Evolutionary conservation across 2,888 invertebrate species (phyloP), one percentile per base, ranked within the genome.

Genomic region (Stenchaetothrips biformis): DNA sequence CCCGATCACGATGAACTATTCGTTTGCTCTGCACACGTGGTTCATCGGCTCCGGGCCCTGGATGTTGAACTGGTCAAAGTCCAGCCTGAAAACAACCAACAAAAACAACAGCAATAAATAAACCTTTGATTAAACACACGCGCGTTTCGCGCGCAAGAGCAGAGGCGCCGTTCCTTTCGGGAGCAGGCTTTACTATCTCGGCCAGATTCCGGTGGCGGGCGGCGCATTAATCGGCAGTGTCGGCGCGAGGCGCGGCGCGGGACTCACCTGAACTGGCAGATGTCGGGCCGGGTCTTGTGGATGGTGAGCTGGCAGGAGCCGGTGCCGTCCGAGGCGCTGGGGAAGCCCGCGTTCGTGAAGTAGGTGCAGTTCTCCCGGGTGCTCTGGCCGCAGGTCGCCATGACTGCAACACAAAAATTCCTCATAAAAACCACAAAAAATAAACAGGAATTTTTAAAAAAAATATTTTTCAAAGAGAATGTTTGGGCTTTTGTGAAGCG

Each of bases 221-320:
- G 37, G 37, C 4, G 37, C 37, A 37, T 37, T 37, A 37, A 37
- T 37, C 4, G 4, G 37, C 37, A 37, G 37, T 37, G 37, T 37
- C 37, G 37, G 37, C 37, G 37, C 37, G n/a, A n/a, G n/a, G n/a
- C n/a, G n/a, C n/a, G n/a, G n/a, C n/a, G n/a, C n/a, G n/a, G n/a
- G n/a, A n/a, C n/a, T n/a, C n/a, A 93, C 94, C 95, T 92, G 85
- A 94, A 90, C 86, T 96, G 96, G 84, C 95, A 96, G 21, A 96
- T 92, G 84, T 94, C 93, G 0, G 92, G 91, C 85, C 92, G 91
- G 3, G 92, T 87, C 86, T 96, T 96, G 79, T 93, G 86, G 13
- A 96, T 89, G 0, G 94, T 95, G 7, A 95, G 89, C 85, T 96
- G 95, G 84, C 96, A 96, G 37, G 95, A 95, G 0, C 94, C 93